A percentile compares a stretch with the other conserved stretches of the same genome.
phyloP scores from a whole-genome alignment of 1,140 invertebrate genomes.

The Psix sp. region DNA sequence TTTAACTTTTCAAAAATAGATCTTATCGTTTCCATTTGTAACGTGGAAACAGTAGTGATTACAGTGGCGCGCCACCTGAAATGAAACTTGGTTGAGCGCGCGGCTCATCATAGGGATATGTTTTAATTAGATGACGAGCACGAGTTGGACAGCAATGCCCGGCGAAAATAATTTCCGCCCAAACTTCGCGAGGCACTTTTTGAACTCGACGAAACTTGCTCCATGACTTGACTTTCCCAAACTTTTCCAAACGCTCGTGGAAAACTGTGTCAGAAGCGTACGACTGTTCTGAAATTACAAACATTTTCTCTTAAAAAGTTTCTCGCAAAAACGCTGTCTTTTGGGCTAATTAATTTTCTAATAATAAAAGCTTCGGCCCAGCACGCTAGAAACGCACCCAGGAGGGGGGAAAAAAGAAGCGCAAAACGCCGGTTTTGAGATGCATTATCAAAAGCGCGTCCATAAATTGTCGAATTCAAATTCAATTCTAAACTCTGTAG shows the following conservation, averaged over 20 bases:
- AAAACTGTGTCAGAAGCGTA: slow-evolving; percentile 36
- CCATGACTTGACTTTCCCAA: slow-evolving; percentile 29
- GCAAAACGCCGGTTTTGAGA: too few species aligned
- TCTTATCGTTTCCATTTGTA: slow-evolving; percentile 25
- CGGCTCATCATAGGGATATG: slow-evolving; percentile 22
- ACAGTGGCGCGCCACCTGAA: slow-evolving; percentile 13
- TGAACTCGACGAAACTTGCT: slow-evolving; percentile 34
- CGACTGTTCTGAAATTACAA: slow-evolving; percentile 28
- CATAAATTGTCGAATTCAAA: slow-evolving; percentile 15
- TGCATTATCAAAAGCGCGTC: too few species aligned
- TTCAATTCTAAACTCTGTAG: slow-evolving; percentile 37
- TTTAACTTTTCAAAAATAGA: slow-evolving; percentile 14
- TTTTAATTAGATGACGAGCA: slow-evolving; percentile 46
- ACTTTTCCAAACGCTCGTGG: slow-evolving; percentile 25
- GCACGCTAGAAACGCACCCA: too few species aligned
- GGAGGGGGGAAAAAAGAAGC: too few species aligned
- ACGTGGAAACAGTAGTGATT: slow-evolving; percentile 27
- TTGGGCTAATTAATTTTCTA: not conserved
- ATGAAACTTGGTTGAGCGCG: slow-evolving; percentile 18
- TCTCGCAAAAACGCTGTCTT: not conserved
- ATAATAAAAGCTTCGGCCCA: too few species aligned
- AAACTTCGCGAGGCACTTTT: slow-evolving; percentile 26
- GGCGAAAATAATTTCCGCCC: slow-evolving; percentile 40
- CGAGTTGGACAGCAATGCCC: slow-evolving; percentile 29
- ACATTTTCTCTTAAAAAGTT: slow-evolving; percentile 4